A percentile compares a stretch with the other conserved stretches of the same genome.
Conservation (phyloP, 1,140 invertebrate species). For the Stenopsyche tienmushanensis region DNA sequence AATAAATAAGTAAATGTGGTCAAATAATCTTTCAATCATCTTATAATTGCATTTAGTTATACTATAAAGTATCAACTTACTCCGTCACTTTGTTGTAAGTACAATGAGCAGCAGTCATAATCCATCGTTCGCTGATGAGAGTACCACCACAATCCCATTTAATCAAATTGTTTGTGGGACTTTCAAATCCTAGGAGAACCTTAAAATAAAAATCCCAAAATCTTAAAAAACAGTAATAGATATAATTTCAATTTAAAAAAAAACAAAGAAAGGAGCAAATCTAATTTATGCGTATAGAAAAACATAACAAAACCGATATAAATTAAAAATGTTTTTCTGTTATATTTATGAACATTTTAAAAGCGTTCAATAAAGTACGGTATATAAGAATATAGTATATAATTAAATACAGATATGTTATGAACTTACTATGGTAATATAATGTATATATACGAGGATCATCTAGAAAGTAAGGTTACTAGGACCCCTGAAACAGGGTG, state of each 20-base stretch:
- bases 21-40: neutral
- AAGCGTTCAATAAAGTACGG: no score
- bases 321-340: no score
- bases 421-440: no score
- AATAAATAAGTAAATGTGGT: neutral
- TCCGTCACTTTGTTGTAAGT: neutral
- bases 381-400: no score
- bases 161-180: neutral
- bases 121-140: constrained; percentile 43
- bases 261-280: no score
- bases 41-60: neutral
- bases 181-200: constrained; percentile 8
- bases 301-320: no score
- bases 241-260: no score
- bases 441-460: no score
- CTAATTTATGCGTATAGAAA: neutral
- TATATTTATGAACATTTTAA: no score
- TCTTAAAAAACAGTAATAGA: neutral
- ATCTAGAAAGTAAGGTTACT: no score
- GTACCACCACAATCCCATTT: constrained; percentile 42
- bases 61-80: neutral
- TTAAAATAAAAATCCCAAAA: neutral
- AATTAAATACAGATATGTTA: no score
- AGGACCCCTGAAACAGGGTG: no score
- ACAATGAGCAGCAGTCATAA: constrained; percentile 45